A percentile compares a stretch with the other conserved stretches of the same genome.
Evolutionary conservation across 1,140 invertebrate species (phyloP).

Genomic region (Pseudomyrmex sp.): DNA sequence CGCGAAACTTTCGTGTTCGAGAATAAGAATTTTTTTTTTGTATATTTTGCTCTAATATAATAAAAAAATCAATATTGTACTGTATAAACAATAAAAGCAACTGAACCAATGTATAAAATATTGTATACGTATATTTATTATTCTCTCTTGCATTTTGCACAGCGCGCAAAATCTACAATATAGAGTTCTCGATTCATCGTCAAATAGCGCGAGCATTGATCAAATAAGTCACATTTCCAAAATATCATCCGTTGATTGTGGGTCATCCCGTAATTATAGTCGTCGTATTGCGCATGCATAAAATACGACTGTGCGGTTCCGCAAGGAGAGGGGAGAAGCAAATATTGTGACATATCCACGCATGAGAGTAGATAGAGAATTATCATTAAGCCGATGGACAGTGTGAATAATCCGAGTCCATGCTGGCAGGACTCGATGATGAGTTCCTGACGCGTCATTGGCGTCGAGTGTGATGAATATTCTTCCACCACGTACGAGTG

Average conservation of each 20-base stretch:
- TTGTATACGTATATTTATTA: background rate
- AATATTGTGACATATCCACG: conserved; percentile 35
- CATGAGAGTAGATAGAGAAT: conserved; percentile 39
- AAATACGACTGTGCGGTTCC: conserved; percentile 8
- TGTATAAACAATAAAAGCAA: background rate
- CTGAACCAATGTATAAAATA: background rate
- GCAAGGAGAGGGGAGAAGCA: background rate
- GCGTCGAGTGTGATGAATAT: conserved; percentile 60
- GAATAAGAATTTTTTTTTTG: conserved; percentile 21
- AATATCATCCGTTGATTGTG: conserved; percentile 23
- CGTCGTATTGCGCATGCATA: conserved; percentile 28
- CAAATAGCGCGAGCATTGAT: conserved; percentile 31
- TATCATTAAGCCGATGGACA: conserved; percentile 58
- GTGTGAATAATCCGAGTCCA: conserved; percentile 47
- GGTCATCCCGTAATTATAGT: background rate
- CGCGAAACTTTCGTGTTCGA: background rate
- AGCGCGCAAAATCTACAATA: background rate
- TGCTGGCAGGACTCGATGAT: conserved; percentile 38
- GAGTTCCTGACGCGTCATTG: conserved; percentile 50
- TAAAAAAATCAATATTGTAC: background rate
- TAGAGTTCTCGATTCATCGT: conserved; percentile 11
- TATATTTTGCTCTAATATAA: background rate
- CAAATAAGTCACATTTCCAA: conserved; percentile 3
- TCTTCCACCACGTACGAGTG: conserved; percentile 35
- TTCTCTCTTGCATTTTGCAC: background rate